Evolutionary conservation across 2,797 vertebrate genomes (phyloP).

Genomic region (Enteromius trimaculatus): DNA sequence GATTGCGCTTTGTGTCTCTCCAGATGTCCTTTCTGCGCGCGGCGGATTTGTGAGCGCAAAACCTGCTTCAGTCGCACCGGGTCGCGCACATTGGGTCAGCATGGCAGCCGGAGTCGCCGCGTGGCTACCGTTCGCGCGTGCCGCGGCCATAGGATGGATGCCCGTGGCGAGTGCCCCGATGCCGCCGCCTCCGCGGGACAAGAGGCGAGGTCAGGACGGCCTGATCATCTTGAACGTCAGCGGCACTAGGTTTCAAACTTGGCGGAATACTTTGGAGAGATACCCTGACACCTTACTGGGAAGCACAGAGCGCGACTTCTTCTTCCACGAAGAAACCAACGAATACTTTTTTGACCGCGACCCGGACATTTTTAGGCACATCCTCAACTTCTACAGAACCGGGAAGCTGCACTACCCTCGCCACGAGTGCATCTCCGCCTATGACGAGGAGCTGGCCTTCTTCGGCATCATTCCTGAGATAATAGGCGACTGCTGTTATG

Average conservation of each 20-base stretch:
- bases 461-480: constrained; percentile 96
- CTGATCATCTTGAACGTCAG: constrained; percentile 93
- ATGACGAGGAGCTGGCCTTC: constrained; percentile 94
- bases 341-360: constrained; percentile 98
- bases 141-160: constrained; percentile 97
- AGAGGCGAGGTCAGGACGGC: constrained; percentile 80
- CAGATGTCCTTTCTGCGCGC: constrained; percentile 61
- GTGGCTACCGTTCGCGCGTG: constrained; percentile 94
- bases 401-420: constrained; percentile 95
- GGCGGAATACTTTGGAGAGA: constrained; percentile 92
- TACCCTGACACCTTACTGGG: constrained; percentile 96
- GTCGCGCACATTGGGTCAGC: constrained; percentile 57
- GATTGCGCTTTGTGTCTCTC: constrained; percentile 33
- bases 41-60: constrained; percentile 56
- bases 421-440: constrained; percentile 94
- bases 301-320: constrained; percentile 94
- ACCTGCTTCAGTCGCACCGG: constrained; percentile 54
- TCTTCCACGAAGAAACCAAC: constrained; percentile 89
- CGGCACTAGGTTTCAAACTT: constrained; percentile 92
- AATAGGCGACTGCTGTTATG: constrained; percentile 96
- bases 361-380: constrained; percentile 94
- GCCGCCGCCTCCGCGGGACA: constrained; percentile 84
- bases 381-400: constrained; percentile 96
- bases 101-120: constrained; percentile 95
- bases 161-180: constrained; percentile 90